Base-by-base conservation (phyloP, 2,797 vertebrate genomes). In the Ispidina picta region DNA sequence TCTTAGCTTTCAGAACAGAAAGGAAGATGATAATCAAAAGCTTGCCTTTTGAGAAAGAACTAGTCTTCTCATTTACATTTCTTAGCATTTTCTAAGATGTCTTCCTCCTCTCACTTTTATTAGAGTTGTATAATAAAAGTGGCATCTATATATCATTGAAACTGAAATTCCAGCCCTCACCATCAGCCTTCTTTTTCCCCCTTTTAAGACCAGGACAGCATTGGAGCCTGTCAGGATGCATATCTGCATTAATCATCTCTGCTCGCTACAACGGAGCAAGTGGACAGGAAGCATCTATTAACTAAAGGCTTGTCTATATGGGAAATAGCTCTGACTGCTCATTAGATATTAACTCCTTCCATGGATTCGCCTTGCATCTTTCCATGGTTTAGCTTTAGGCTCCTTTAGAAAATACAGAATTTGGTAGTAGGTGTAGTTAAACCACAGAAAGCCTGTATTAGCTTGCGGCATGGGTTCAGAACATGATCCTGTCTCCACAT, bases 221-320 rank as follows among this genome's bases (percentile, higher is more conserved):
- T 44, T 90, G 79, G 48, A 90, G 82, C 76, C 89, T 80, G 79
- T 95, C 86, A 83, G 62, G 88, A 88, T 85, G 59, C 75, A 37
- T 56, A 83, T 72, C 92, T 90, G 62, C 82, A 80, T 95, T 93
- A 91, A 93, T 95, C 80, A 88, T 86, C 65, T 75, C 58, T 82
- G 71, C 78, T 90, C 8, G 3, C 58, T 85, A 55, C 69, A 84
- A 86, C 78, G 81, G 69, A 80, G 68, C 2, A 1, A 86, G 59
- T 83, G 86, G 92, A 93, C 88, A 83, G 92, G 87, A 95, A 84
- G 37, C 82, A 76, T 92, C 83, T 91, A 78, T 95, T 95, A 95
- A 78, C 83, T 82, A 37, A 82, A 75, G 48, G 59, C 66, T 90
- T 39, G 73, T 86, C 90, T 91, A 48, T 60, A 14, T 39, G 49